Evolutionary conservation across 2,113 vertebrate species (phyloP).

Genomic region (Chamaea fasciata): DNA sequence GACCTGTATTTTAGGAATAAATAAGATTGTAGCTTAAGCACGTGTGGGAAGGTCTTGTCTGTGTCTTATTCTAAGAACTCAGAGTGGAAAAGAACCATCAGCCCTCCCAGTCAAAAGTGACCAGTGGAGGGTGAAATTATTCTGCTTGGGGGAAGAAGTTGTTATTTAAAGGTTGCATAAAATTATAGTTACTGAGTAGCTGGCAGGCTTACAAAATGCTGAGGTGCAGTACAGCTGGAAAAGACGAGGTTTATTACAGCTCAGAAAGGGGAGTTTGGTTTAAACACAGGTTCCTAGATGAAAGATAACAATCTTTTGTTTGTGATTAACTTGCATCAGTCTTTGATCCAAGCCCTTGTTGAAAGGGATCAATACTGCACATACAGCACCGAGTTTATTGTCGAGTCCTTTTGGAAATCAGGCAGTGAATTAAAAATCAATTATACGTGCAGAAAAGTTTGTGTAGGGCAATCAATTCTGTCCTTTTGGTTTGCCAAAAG

Average conservation of each 20-base stretch:
- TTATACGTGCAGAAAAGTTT: constrained; percentile 63
- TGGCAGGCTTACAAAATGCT: background rate
- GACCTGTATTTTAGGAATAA: background rate
- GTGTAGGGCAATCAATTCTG: constrained; percentile 62
- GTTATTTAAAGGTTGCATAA: background rate
- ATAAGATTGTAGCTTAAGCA: background rate
- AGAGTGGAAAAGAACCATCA: background rate
- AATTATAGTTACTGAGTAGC: background rate
- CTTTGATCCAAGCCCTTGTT: constrained; percentile 39
- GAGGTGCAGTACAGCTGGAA: background rate
- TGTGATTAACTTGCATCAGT: constrained; percentile 18
- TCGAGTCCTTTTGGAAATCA: constrained; percentile 61
- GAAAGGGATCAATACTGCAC: constrained; percentile 40
- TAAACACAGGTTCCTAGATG: background rate
- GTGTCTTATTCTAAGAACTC: background rate
- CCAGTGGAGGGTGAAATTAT: background rate
- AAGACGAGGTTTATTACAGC: background rate
- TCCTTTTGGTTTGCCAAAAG: constrained; percentile 68
- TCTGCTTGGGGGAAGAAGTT: background rate
- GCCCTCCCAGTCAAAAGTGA: background rate
- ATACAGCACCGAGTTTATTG: constrained; percentile 51
- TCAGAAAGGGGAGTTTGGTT: background rate
- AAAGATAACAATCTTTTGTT: constrained; percentile 22
- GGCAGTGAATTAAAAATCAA: constrained; percentile 72
- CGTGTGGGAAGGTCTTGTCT: background rate